Evolutionary conservation across 2,113 vertebrate genomes (phyloP), one percentile per base, ranked within the genome.

Genomic region (Mugil cephalus): DNA sequence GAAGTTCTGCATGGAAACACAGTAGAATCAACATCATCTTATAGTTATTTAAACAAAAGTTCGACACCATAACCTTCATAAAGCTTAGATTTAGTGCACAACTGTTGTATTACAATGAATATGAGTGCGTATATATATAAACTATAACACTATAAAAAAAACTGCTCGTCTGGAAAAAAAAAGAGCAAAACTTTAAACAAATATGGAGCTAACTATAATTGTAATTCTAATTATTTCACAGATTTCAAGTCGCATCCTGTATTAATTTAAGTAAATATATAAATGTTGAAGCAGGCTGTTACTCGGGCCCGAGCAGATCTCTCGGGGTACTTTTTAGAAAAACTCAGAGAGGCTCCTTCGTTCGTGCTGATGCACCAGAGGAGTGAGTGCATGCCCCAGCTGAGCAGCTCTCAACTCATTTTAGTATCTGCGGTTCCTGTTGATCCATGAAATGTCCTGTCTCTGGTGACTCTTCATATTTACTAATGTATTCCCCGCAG

Each of bases 361-460:
- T 94, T 92, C 84, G 18, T 92, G 91, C 94, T 93, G 92, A 93
- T 93, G 91, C 90, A 90, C 93, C 92, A 89, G 86, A 78, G 93
- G 88, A 90, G 87, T 61, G 92, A 86, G 88, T 93, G 86, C 93
- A 90, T 91, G 91, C 93, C 91, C 92, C 92, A 94, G 93, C 93
- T 90, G 94, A 95, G 94, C 94, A 93, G 93, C 95, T 95, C 94
- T 93, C 94, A 94, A 91, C 94, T 96, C 90, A 95, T 96, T 95
- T 97, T 95, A 96, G 95, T 96, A 94, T 94, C 95, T 94, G 95
- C 93, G 88, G 92, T 95, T 96, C 94, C 96, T 96, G 94, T 95
- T 96, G 95, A 96, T 96, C 96, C 96, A 96, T 97, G 96, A 97
- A 97, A 97, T 95, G 92, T 95, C 93, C 93, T 94, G 94, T 95